Base-by-base conservation (phyloP, 2,888 invertebrate species). In the Ennomos quercinarius region DNA sequence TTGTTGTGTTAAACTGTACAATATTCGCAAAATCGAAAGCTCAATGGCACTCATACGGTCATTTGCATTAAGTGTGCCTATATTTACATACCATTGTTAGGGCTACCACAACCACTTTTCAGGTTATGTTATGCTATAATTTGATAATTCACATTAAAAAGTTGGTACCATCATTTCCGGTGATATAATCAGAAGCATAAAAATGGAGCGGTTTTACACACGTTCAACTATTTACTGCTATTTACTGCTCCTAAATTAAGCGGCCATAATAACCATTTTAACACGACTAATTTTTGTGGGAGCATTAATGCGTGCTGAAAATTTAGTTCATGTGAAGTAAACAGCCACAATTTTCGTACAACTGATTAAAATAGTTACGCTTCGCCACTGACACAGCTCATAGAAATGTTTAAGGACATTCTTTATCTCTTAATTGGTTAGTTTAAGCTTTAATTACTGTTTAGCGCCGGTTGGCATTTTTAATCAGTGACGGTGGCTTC, bases 341-440 rank as follows among this genome's bases (percentile, higher is more conserved):
- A 52, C 40, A 12, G 13, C 13, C 1, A 34, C 27, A 42, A 43
- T 59, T 45, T 46, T 41, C 1, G 27, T 39, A 37, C 37, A 12
- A 43, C 17, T 42, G 49, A 43, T 50, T 55, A 51, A 60, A 46
- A 60, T 49, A 41, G 43, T 54, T 37, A 49, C n/a, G 53, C 47
- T 17, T 36, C 51, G 50, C n/a, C 38, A 36, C 5, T 52, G 48
- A 58, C 54, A 49, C 27, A 34, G 50, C 39, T 27, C 47, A 40
- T 53, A 42, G 48, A 40, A 49, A 44, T 53, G 41, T 37, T 54
- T 59, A 48, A 58, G 58, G 48, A 53, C 58, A 54, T 50, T 49
- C 54, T 50, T 59, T 54, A 54, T 59, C 46, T 43, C 17, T 27
- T 60, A 60, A 60, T 60, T 60, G 60, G 60, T 55, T 54, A 35